Percentiles rank a stretch among this genome's conserved stretches.
Evolutionary conservation across 2,888 invertebrate species (phyloP).

Genomic region (Strigamia maritima): DNA sequence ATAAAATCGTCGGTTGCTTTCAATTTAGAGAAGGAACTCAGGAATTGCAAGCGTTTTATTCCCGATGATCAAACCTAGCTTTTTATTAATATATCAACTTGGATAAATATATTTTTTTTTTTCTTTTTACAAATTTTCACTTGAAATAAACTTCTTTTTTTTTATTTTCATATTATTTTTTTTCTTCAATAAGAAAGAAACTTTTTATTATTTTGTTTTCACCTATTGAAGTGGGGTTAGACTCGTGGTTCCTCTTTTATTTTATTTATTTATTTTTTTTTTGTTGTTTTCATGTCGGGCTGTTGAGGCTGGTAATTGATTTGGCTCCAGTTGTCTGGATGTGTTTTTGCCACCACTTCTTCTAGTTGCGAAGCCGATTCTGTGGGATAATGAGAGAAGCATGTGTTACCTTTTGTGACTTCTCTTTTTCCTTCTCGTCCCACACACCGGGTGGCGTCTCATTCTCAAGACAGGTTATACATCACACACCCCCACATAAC

Average conservation of each 20-base stretch:
- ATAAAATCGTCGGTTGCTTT: conserved; percentile 34
- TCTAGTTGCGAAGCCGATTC: conserved; percentile 38
- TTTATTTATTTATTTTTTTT: conserved; percentile 20
- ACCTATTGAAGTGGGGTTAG: conserved; percentile 11
- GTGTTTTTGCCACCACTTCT: conserved; percentile 39
- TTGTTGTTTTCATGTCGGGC: conserved; percentile 5
- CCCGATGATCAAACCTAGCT: conserved; percentile 4
- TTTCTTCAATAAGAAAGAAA: not conserved
- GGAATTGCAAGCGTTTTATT: conserved; percentile 9
- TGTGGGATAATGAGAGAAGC: conserved; percentile 40
- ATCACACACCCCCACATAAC: conserved; percentile 17
- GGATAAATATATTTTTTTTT: not conserved
- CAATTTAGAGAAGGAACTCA: conserved; percentile 2
- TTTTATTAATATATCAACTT: conserved; percentile 17
- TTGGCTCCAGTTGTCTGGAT: conserved; percentile 41
- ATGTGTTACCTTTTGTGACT: conserved; percentile 38
- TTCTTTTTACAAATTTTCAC: not conserved
- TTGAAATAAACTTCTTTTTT: not conserved
- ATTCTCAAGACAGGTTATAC: conserved; percentile 22
- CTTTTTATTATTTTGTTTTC: conserved; percentile 29
- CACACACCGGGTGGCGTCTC: conserved; percentile 27
- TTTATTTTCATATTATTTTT: not conserved
- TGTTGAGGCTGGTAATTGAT: conserved; percentile 38
- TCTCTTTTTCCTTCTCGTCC: conserved; percentile 12
- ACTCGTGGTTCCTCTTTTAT: not conserved